Base-by-base conservation (phyloP, 1,140 invertebrate species). In the Drosophila kikkawai region DNA sequence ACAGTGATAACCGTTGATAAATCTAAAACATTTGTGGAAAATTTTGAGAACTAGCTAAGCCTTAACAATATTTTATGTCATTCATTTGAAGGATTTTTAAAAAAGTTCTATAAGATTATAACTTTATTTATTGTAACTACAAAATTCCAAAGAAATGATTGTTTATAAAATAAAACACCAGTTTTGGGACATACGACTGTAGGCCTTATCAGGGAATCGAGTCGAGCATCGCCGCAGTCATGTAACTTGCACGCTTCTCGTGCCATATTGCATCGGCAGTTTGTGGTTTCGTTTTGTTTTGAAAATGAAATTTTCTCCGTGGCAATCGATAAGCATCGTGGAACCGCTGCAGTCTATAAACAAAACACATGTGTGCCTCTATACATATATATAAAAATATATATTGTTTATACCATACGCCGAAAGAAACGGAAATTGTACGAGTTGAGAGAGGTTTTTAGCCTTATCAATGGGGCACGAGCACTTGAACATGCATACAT, bases 381-480 rank as follows among this genome's bases (percentile, higher is more conserved):
- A 19, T 74, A n/a, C n/a, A 39, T 76, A 29, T 50, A 42, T 26
- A 50, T 45, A 55, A 22, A 56, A 56, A 50, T 66, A 71, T 29
- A 34, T 29, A 34, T 17, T 37, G 13, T n/a, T 22, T 39, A 34
- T 50, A 29, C 44, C 41, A 48, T 67, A 29, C n/a, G 45, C 26
- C 57, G 36, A 56, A 75, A 51, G 15, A 76, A 86, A 79, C 83
- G 79, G 66, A 87, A 82, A 82, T 77, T 78, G 55, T 81, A 26
- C 82, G 64, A 34, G 39, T 58, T 61, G 66, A 60, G 36, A 56
- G 59, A 53, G 68, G 64, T 88, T 74, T 87, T 68, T 70, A 56
- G 56, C 41, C 67, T 87, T 87, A 87, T 87, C 83, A 88, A 87
- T 80, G 84, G 71, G 66, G 63, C 75, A 78, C 83, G 78, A 73